Conservation (phyloP, 2,888 invertebrate genomes). For the Busseola fusca region DNA sequence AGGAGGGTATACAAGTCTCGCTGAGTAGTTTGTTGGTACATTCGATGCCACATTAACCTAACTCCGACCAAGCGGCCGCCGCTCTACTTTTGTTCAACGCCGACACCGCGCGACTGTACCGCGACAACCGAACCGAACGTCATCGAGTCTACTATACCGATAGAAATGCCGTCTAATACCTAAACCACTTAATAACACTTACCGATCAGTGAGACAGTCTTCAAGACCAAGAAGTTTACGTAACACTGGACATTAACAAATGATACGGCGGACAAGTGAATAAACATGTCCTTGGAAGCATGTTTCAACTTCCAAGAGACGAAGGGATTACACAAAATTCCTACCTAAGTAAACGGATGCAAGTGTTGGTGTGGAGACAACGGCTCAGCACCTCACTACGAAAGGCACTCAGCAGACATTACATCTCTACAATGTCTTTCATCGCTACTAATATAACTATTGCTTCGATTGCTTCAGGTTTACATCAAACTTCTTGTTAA, state of each 20-base stretch:
- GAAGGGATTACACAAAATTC: conserved; percentile 14
- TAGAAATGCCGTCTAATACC: conserved; percentile 66
- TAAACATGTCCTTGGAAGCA: conserved; percentile 17
- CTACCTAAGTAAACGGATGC: conserved; percentile 30
- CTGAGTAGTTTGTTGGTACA: conserved; percentile 86
- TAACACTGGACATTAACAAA: conserved; percentile 40
- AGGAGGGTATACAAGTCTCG: conserved; percentile 75
- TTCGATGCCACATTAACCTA: conserved; percentile 84
- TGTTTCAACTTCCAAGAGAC: conserved; percentile 3
- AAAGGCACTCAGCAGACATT: conserved; percentile 62
- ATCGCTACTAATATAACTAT: conserved; percentile 45
- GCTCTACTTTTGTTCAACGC: conserved; percentile 78
- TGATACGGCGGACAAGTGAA: conserved; percentile 12
- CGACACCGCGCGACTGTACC: conserved; percentile 66
- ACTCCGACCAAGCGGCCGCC: conserved; percentile 65
- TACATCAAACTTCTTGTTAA: conserved; percentile 56
- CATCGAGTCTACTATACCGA: conserved; percentile 62
- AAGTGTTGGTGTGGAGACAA: conserved; percentile 39
- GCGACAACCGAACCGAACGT: conserved; percentile 64
- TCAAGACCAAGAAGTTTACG: conserved; percentile 56
- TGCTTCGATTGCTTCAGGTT: conserved; percentile 46
- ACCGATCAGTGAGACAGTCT: conserved; percentile 76
- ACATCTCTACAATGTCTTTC: conserved; percentile 42
- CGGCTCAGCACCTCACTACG: conserved; percentile 53
- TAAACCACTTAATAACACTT: conserved; percentile 62